Percentiles rank a stretch among this genome's conserved stretches.
Conservation (phyloP, 2,113 vertebrate species). For the Theristicus caerulescens region DNA sequence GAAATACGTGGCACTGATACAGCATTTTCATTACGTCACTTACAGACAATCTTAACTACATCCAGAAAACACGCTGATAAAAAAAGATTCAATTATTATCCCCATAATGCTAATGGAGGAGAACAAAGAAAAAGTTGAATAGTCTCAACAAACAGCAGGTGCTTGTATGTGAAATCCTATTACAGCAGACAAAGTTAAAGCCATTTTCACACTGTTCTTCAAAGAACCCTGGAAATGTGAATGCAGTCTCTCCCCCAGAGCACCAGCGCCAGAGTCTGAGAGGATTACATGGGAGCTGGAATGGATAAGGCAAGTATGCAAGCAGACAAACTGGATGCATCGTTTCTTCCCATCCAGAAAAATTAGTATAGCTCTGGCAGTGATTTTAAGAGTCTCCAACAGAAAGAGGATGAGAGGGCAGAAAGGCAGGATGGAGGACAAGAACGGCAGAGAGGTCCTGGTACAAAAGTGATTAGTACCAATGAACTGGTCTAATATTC, state of each 20-base stretch:
- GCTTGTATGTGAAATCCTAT: neutral
- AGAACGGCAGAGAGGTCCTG: neutral
- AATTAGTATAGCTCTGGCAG: neutral
- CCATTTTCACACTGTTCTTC: conserved; percentile 24
- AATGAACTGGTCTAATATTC: neutral
- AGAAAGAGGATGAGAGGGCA: neutral
- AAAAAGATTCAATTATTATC: neutral
- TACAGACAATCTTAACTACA: neutral
- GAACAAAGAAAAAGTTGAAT: neutral
- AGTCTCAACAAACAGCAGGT: neutral
- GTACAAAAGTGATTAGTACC: neutral
- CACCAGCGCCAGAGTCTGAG: neutral
- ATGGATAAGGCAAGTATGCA: neutral
- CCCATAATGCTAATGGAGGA: neutral
- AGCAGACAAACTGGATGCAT: neutral
- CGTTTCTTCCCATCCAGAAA: neutral
- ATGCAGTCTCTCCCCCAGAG: neutral
- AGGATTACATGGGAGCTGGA: neutral
- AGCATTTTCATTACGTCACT: neutral
- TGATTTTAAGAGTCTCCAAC: neutral
- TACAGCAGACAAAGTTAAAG: neutral
- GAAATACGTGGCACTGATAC: neutral
- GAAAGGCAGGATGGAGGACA: neutral
- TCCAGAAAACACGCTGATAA: neutral
- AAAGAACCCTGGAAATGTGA: neutral